These are phyloP conservation scores for Lissonota sp. DNA, from an alignment of 2,888 invertebrate species.

Conservation along the genomic window DNA sequence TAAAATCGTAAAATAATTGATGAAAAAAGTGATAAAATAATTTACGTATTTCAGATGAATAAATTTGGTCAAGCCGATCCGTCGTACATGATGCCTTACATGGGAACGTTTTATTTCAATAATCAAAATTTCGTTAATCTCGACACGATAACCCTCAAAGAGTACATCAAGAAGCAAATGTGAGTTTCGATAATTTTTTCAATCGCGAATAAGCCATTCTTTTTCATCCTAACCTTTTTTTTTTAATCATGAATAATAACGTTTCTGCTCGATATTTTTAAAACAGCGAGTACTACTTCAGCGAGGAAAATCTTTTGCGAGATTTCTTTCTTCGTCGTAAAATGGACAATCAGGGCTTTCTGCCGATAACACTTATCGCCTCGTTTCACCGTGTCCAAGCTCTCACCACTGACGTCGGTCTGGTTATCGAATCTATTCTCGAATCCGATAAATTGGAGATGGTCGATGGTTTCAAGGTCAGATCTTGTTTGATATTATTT, in stretches of 20 bases:
- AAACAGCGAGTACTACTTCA: slow-evolving; percentile 98
- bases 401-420: slow-evolving; percentile 92
- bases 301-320: slow-evolving; percentile 96
- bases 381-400: slow-evolving; percentile 97
- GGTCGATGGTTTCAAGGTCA: slow-evolving; percentile 89
- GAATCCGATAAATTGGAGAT: slow-evolving; percentile 95
- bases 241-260: neutral
- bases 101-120: slow-evolving; percentile 87
- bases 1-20: no score
- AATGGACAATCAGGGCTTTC: slow-evolving; percentile 97
- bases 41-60: slow-evolving; percentile 75
- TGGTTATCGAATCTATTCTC: slow-evolving; percentile 93
- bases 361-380: slow-evolving; percentile 96
- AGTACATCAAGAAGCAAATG: slow-evolving; percentile 96
- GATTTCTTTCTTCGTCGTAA: slow-evolving; percentile 98
- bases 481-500: neutral
- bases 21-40: no score
- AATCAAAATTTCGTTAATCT: slow-evolving; percentile 86
- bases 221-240: slow-evolving; percentile 6
- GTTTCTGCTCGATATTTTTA: neutral
- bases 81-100: slow-evolving; percentile 85
- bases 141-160: slow-evolving; percentile 90
- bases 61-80: slow-evolving; percentile 78
- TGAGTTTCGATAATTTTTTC: slow-evolving; percentile 85
- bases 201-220: no score